These are phyloP conservation scores for Drosophila parabipectinata DNA, from an alignment of 1,140 invertebrate species.

Conservation along the genomic window DNA sequence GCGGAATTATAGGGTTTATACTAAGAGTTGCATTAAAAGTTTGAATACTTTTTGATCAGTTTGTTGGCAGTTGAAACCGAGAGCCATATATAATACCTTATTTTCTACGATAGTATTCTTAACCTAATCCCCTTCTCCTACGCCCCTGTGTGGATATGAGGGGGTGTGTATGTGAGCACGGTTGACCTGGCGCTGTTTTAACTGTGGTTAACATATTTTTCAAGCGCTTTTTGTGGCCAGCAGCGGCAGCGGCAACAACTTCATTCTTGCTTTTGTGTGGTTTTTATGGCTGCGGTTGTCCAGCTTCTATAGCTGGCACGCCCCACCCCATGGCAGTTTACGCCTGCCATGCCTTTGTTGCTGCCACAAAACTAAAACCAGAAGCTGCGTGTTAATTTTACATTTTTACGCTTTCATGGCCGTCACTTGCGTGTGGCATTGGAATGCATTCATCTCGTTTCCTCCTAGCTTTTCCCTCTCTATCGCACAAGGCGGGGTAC, in stretches of 20 bases:
- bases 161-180: conserved; percentile 50
- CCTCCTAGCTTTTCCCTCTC: too few species aligned
- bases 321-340: conserved; percentile 6
- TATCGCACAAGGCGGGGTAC: too few species aligned
- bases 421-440: conserved; percentile 76
- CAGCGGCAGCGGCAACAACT: conserved; percentile 71
- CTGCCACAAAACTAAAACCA: conserved; percentile 79
- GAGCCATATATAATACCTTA: not conserved
- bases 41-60: not conserved
- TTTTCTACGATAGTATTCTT: not conserved
- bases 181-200: conserved; percentile 81
- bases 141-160: conserved; percentile 21
- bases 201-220: conserved; percentile 83
- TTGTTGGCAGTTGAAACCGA: not conserved
- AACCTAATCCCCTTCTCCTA: not conserved
- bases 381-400: conserved; percentile 82
- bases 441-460: conserved; percentile 55
- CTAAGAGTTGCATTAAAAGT: not conserved
- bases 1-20: not conserved
- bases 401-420: conserved; percentile 82
- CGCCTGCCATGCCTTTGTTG: conserved; percentile 22
- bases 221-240: conserved; percentile 78
- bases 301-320: conserved; percentile 42
- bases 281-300: conserved; percentile 79
- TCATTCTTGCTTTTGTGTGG: conserved; percentile 82